Evolutionary conservation across 2,113 vertebrate genomes (phyloP).

Genomic region (Dicrurus megarhynchus): DNA sequence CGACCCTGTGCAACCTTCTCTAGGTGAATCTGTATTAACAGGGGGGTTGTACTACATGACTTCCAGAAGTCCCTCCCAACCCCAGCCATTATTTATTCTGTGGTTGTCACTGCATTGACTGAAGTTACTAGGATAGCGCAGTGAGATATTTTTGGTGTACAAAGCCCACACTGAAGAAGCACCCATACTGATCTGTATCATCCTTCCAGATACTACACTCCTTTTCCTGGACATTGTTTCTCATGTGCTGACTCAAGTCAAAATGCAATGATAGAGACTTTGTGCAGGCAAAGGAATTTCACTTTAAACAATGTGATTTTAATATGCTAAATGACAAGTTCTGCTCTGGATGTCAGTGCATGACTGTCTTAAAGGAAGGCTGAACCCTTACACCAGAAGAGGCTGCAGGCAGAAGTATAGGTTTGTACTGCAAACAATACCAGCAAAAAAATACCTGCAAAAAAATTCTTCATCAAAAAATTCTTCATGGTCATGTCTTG

Average conservation of each 20-base stretch:
- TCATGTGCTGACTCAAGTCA: background rate
- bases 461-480: background rate
- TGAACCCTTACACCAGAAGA: background rate
- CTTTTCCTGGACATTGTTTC: background rate
- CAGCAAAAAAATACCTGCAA: background rate
- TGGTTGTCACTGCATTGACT: too few species aligned
- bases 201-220: background rate
- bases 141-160: background rate
- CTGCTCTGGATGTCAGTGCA: background rate
- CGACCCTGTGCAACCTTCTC: background rate
- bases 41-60: fast-evolving
- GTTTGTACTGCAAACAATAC: background rate
- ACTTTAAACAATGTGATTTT: too few species aligned
- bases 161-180: background rate
- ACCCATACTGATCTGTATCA: background rate
- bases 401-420: background rate
- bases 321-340: too few species aligned
- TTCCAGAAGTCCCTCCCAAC: background rate
- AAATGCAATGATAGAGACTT: background rate
- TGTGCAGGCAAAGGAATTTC: background rate
- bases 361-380: background rate
- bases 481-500: too few species aligned
- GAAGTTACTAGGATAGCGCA: background rate
- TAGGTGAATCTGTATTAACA: background rate
- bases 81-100: background rate